Conservation (phyloP, 2,888 invertebrate species). For the Andricus quercusramuli region DNA sequence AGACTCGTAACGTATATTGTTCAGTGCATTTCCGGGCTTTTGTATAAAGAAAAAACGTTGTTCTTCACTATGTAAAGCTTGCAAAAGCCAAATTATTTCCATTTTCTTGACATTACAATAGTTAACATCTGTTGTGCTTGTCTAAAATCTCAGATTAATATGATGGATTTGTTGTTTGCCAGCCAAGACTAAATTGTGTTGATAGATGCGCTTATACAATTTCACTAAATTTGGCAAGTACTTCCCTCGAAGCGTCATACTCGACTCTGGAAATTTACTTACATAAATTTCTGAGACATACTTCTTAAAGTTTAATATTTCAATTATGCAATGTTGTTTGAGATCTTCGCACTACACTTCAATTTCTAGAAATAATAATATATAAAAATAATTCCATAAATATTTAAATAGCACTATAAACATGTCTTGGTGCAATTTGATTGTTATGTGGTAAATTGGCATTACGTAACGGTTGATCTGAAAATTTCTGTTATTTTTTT, state of each 20-base stretch:
- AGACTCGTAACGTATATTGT: not conserved
- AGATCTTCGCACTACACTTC: not conserved
- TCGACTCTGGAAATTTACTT: not conserved
- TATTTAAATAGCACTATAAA: not conserved
- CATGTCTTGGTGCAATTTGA: slow-evolving; percentile 1
- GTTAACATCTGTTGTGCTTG: slow-evolving; percentile 6
- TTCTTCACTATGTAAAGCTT: not conserved
- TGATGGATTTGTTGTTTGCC: slow-evolving; percentile 1
- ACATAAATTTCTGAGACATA: not conserved
- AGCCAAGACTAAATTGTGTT: slow-evolving; percentile 13
- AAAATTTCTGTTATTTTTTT: slow-evolving; percentile 19
- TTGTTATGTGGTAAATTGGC: slow-evolving; percentile 7
- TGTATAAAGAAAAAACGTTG: slow-evolving; percentile 4
- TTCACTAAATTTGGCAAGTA: not conserved
- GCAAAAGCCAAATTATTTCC: not conserved
- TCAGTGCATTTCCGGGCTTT: not conserved
- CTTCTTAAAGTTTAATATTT: not conserved
- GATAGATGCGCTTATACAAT: not conserved
- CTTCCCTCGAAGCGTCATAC: not conserved
- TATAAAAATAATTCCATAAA: not conserved
- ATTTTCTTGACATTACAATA: not conserved
- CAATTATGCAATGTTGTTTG: not conserved
- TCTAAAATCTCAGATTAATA: slow-evolving; percentile 13
- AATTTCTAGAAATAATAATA: not conserved
- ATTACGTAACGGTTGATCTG: slow-evolving; percentile 6